Base-by-base conservation (phyloP, 2,113 vertebrate species). In the Notothenia rossii region DNA sequence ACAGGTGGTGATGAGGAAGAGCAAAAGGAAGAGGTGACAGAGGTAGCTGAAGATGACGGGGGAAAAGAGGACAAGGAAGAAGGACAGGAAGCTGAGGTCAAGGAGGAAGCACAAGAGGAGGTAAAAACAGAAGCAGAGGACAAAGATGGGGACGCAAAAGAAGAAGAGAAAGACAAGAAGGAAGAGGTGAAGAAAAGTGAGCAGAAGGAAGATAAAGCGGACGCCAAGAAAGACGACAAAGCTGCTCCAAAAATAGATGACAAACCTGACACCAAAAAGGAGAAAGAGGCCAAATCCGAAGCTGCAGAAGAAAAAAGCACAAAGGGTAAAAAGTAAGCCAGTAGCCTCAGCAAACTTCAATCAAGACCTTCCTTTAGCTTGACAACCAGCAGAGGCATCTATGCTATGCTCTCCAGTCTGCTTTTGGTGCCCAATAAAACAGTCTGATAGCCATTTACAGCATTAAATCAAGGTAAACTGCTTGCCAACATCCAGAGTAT, bases 391-490 rank as follows among this genome's bases (percentile, higher is more conserved):
- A 73, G 73, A 72, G 46, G 76, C 77, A 63, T 75, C 67, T 54
- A 55, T 48, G 64, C 89, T 74, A 49, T 61, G 22, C 69, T 81
- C 58, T 78, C 53, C 33, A 80, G 45, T 67, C 77, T 77, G 89
- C 90, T 89, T 90, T 71, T 63, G 84, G 86, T 86, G 86, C 86
- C 90, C 85, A 84, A 43, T 73, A 55, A 72, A 83, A 70, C 66
- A 73, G 55, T 87, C 40, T 59, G 69, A 81, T 50, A 81, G 72
- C 61, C 63, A 85, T 54, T 76, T 49, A 82, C 59, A 86, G 87
- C 86, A 88, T 80, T 74, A 84, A 73, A 82, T 81, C 83, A 84
- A 86, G 77, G 74, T 88, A 72, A 91, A 65, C 78, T 75, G 91
- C 92, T 88, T 88, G 72, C 85, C 67, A 77, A 86, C 77, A 77